Evolutionary conservation across 2,113 vertebrate genomes (phyloP).

Genomic region (Protobothrops mucrosquamatus): DNA sequence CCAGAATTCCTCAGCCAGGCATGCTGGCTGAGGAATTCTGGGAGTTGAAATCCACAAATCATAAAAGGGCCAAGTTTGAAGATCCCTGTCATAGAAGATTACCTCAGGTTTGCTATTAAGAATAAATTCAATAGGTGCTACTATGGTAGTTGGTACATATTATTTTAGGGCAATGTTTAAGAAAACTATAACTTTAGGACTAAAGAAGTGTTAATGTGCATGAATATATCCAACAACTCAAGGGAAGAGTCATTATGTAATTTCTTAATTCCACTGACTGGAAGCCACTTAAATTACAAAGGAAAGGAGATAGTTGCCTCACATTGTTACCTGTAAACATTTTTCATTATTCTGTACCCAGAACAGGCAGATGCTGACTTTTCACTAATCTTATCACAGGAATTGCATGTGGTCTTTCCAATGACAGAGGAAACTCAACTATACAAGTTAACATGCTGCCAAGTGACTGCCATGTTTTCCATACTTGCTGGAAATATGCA

Average conservation of each 20-base stretch:
- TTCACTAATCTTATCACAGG: neutral
- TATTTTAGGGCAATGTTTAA: neutral
- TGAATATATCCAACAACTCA: neutral
- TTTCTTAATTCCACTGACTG: neutral
- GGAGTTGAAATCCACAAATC: too few relatives aligned
- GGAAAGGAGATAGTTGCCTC: neutral
- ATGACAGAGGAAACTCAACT: neutral
- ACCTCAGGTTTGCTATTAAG: neutral
- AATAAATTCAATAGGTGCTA: neutral
- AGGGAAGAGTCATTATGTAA: neutral
- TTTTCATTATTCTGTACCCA: neutral
- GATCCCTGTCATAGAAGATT: neutral
- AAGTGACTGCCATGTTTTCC: neutral
- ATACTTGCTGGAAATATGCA: neutral
- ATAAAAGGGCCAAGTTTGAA: too few relatives aligned
- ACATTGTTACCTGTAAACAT: neutral
- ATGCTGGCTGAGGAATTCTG: too few relatives aligned
- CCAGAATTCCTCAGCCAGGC: too few relatives aligned
- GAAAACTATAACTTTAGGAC: neutral
- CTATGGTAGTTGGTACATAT: neutral
- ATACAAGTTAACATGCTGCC: neutral
- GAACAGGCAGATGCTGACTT: neutral
- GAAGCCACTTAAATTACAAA: neutral
- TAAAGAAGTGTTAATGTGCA: neutral
- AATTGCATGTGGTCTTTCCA: neutral